Conservation (phyloP, 1,140 invertebrate species). For the Ooceraea biroi region DNA sequence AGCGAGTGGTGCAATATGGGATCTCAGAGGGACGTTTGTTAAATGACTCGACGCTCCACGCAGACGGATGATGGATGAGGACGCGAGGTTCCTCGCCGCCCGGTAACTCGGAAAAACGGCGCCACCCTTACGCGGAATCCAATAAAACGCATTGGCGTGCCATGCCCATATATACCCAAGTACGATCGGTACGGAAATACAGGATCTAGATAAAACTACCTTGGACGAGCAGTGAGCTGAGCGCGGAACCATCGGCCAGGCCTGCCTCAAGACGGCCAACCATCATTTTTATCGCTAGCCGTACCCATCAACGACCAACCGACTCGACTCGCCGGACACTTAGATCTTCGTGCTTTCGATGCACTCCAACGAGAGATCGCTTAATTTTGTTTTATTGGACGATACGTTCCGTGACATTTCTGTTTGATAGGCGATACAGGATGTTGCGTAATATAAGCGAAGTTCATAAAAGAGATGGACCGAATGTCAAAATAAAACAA, state of each 20-base stretch:
- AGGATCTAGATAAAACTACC: constrained; percentile 70
- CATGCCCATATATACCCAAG: constrained; percentile 62
- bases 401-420: background rate
- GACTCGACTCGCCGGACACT: constrained; percentile 22
- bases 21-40: constrained; percentile 74
- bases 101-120: constrained; percentile 73
- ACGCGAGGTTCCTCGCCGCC: constrained; percentile 65
- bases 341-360: background rate
- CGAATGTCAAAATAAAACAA: background rate
- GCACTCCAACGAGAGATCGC: background rate
- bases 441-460: background rate
- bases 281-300: constrained; percentile 62
- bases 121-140: constrained; percentile 73
- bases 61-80: constrained; percentile 74
- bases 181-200: constrained; percentile 70
- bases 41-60: constrained; percentile 69
- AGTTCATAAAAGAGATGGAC: background rate
- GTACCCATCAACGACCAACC: constrained; percentile 2
- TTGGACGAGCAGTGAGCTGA: constrained; percentile 55
- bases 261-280: constrained; percentile 10
- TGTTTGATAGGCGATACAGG: background rate
- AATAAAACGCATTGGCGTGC: constrained; percentile 72
- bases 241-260: constrained; percentile 47
- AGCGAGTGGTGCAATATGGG: constrained; percentile 62
- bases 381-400: constrained; percentile 44